Evolutionary conservation across 92 coral and sea anemone genomes (phyloP), one percentile per base, ranked within the genome.

Genomic region (Meandrina meandrites): DNA sequence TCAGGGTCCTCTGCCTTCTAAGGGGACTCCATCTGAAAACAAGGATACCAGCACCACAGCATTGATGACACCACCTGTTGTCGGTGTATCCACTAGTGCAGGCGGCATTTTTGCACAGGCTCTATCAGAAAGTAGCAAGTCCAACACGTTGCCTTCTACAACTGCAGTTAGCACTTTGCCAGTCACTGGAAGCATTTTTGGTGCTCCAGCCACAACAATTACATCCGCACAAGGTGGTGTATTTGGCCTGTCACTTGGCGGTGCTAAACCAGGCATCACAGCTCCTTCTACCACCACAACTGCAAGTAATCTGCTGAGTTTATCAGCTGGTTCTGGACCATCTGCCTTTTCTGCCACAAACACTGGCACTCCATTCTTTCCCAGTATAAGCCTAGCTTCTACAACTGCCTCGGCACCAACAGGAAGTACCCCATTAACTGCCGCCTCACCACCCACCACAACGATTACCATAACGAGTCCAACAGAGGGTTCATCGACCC

Each of bases 291-390:
- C 76, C 62, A 76, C 70, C 28, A 7, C 72, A 53, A 28, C 56
- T 4, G 58, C 79, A 31, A 30, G 80, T 50, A 72, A 30, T 36
- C 36, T 42, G 56, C 22, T 86, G 17, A 68, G 84, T 36, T 69
- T 79, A 13, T 24, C 79, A 35, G 72, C 79, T 48, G 82, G 82
- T n/a, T 47, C 81, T 30, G 76, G 70, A 18, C 8, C 74, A 1
- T 75, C 87, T 58, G 81, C 87, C 31, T 85, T 62, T 50, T 85
- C 89, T 21, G 84, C 56, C 13, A 73, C 89, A 68, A 86, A 21
- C 79, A 68, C 73, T 56, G 74, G 67, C 72, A 67, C 78, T 86
- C 34, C 76, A 21, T 86, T 86, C 57, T 86, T 86, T n/a, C 13
- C 84, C 8, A 51, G 79, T 50, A 72, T 79, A 67, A 80, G 17